phyloP scores from a whole-genome alignment of 2,113 vertebrate species.

The Chaenogobius annularis region DNA sequence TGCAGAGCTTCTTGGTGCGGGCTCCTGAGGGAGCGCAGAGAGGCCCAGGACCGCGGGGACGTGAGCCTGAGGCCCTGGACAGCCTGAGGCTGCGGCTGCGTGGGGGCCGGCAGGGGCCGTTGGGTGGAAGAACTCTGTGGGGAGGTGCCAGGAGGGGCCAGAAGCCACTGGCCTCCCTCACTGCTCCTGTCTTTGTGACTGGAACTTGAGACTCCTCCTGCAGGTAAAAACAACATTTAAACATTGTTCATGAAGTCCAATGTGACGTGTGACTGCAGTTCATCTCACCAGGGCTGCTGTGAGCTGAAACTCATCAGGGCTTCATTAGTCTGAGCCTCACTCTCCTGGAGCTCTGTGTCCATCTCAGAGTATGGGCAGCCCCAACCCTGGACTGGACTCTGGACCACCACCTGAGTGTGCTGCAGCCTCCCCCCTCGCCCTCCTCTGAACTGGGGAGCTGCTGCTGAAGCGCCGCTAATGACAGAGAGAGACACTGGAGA shows the following conservation, averaged over 20 bases:
- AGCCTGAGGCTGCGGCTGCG: slow-evolving; percentile 74
- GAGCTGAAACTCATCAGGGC: slow-evolving; percentile 43
- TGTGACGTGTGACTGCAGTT: not conserved
- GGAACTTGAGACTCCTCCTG: slow-evolving; percentile 56
- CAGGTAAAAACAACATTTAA: slow-evolving; percentile 4
- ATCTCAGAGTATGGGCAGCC: slow-evolving; percentile 38
- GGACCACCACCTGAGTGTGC: slow-evolving; percentile 47
- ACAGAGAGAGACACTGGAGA: slow-evolving; percentile 8
- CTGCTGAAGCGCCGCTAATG: slow-evolving; percentile 59
- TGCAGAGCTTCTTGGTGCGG: slow-evolving; percentile 85
- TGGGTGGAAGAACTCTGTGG: slow-evolving; percentile 89
- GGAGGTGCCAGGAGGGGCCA: slow-evolving; percentile 78
- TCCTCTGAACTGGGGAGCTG: slow-evolving; percentile 70
- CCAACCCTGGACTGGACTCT: slow-evolving; percentile 52
- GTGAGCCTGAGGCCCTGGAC: slow-evolving; percentile 83
- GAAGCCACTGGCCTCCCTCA: slow-evolving; percentile 46
- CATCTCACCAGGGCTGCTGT: slow-evolving; percentile 64
- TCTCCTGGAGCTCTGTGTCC: slow-evolving; percentile 45
- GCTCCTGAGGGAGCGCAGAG: slow-evolving; percentile 84
- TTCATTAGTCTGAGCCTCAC: slow-evolving; percentile 53
- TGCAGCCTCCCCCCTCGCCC: slow-evolving; percentile 36
- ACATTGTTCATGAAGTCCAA: no score
- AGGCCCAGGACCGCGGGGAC: slow-evolving; percentile 91
- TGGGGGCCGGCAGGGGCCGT: slow-evolving; percentile 71
- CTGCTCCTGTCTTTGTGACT: slow-evolving; percentile 42